A percentile compares a stretch with the other conserved stretches of the same genome.
These are phyloP conservation scores for Mizuhopecten yessoensis DNA, from an alignment of 1,140 invertebrate genomes.

Conservation along the genomic window DNA sequence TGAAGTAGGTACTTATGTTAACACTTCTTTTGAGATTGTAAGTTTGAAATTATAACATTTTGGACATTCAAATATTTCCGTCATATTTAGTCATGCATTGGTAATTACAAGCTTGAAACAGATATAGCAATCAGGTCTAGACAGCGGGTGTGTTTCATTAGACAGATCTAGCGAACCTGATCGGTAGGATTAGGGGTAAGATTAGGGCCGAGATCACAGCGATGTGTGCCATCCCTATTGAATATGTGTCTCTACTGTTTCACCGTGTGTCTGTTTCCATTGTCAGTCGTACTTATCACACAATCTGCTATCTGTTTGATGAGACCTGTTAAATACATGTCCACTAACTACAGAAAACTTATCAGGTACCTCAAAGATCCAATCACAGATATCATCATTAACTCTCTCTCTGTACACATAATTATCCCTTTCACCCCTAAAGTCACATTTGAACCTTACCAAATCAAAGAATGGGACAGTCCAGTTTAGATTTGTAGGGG, in stretches of 20 bases:
- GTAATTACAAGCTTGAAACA: conserved; percentile 1
- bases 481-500: too few relatives aligned
- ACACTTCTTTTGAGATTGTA: too few relatives aligned
- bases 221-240: not conserved
- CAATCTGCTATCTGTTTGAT: not conserved
- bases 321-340: not conserved
- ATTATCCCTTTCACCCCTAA: not conserved
- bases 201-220: not conserved
- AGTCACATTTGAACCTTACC: too few relatives aligned
- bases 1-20: not conserved
- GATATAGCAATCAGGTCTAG: not conserved
- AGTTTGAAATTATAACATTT: not conserved
- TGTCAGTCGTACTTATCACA: not conserved
- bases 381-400: not conserved
- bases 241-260: not conserved
- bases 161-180: not conserved
- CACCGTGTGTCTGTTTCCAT: not conserved
- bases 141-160: not conserved
- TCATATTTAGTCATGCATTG: conserved; percentile 20
- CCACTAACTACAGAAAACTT: not conserved
- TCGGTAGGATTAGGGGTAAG: not conserved
- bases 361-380: not conserved
- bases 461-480: too few relatives aligned
- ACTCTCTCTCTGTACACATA: not conserved
- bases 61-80: not conserved